Base-by-base conservation (phyloP, 2,797 vertebrate species). In the Coreius guichenoti region DNA sequence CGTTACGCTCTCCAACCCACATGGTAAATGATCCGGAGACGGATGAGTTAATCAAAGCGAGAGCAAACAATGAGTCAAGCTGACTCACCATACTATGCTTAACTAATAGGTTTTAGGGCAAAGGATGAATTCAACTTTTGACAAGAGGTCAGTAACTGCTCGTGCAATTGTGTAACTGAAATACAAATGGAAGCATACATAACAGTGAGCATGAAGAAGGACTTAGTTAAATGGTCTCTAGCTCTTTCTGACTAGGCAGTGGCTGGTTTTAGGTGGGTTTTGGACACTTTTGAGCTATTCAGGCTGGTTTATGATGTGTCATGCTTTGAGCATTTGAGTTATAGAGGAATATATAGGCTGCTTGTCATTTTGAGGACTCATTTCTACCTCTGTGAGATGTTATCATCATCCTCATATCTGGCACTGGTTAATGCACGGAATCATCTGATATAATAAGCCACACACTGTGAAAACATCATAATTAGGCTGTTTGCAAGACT, bases 11-110 rank as follows among this genome's bases (percentile, higher is more conserved):
- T 45, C n/a, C 82, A 88, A 31, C 68, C 84, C 67, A 74, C 51
- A 80, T 83, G 69, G 74, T 82, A 76, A 70, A 76, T 61, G 76
- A 78, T 74, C 49, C 49, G 68, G 56, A 43, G 70, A 49, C 39
- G 47, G 56, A 82, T 67, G 36, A 77, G 84, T 81, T 80, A 81
- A 87, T 90, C 74, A 68, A 84, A 73, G 61, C 17, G 43, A 81
- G 31, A 63, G 54, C 56, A 88, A 67, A 69, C 70, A 39, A 54
- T 23, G 39, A 68, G 51, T 65, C 49, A 43, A 49, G 54, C 36
- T 68, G 63, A 83, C 68, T 61, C 68, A 58, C n/a, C n/a, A 56
- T 23, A 67, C 84, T 58, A 54, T 49, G 3, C 31, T 19, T 54
- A 56, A 54, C 63, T 43, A 43, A 51, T 33, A 75, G 33, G 73